Evolutionary conservation across 2,113 vertebrate genomes (phyloP).

Genomic region (Sceloporus tristichus): DNA sequence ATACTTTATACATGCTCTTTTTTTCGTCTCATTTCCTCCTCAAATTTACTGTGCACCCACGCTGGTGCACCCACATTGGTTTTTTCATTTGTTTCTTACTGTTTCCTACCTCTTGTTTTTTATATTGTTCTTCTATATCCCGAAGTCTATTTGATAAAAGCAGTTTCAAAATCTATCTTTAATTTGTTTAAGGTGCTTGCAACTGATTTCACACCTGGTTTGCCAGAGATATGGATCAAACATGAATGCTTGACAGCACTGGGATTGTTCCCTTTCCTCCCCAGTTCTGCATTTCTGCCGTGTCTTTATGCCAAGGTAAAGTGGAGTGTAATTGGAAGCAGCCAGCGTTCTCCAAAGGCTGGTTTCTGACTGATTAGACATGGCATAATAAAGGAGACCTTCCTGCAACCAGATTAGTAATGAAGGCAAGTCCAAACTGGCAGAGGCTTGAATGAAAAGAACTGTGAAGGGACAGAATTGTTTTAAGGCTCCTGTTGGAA

Average conservation of each 20-base stretch:
- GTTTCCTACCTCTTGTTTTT: neutral
- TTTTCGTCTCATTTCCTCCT: too few relatives aligned
- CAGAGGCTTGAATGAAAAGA: constrained; percentile 29
- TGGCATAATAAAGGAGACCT: neutral
- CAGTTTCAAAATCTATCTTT: neutral
- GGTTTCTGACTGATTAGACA: neutral
- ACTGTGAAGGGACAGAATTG: neutral
- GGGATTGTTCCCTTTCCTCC: neutral
- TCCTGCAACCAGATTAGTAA: constrained; percentile 59
- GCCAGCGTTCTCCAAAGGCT: constrained; percentile 15
- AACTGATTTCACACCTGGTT: neutral
- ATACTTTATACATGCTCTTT: too few relatives aligned
- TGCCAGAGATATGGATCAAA: constrained; percentile 4
- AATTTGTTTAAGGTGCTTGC: constrained; percentile 2
- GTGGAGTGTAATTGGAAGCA: neutral
- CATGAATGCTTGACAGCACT: constrained; percentile 4
- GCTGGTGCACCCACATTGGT: too few relatives aligned
- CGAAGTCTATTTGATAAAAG: neutral
- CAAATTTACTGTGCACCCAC: too few relatives aligned
- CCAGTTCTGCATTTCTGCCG: neutral
- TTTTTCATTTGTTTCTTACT: too few relatives aligned
- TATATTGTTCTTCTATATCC: neutral
- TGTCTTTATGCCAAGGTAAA: constrained; percentile 2
- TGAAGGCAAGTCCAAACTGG: constrained; percentile 63
- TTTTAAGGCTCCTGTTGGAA: fast-evolving